Conservation (phyloP, 1,140 invertebrate genomes). For the Heliconius congener region DNA sequence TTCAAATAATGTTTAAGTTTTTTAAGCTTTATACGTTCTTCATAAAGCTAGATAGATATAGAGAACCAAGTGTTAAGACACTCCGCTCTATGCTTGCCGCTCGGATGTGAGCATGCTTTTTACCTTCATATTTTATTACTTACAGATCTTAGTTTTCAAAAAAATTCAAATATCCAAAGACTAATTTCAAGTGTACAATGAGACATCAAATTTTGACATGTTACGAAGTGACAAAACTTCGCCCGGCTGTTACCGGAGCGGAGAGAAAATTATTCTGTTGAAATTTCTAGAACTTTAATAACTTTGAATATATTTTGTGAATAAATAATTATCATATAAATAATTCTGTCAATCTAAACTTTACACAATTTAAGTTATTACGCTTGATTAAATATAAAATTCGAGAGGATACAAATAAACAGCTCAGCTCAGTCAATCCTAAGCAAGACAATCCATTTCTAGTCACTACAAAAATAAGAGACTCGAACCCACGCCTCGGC, state of each 20-base stretch:
- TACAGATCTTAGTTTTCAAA: no score
- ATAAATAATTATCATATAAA: constrained; percentile 50
- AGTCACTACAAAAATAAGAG: no score
- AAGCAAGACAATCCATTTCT: no score
- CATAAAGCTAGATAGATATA: no score
- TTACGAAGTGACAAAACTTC: constrained; percentile 23
- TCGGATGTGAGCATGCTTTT: no score
- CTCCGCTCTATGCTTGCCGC: no score
- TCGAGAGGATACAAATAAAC: neutral
- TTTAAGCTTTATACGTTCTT: no score
- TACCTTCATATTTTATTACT: no score
- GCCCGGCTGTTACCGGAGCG: constrained; percentile 2
- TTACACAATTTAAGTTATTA: neutral
- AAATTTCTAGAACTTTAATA: constrained; percentile 51
- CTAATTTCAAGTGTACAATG: neutral
- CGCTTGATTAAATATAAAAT: neutral
- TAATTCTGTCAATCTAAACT: constrained; percentile 43
- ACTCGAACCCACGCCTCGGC: no score
- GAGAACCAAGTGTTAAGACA: no score
- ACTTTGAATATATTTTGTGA: constrained; percentile 42
- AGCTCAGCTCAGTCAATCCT: neutral
- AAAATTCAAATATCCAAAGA: constrained; percentile 1
- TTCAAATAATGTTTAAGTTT: no score
- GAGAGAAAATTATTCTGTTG: constrained; percentile 40
- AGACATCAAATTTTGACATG: constrained; percentile 20